Conservation (phyloP, 2,797 vertebrate species). For the Melanotaenia trifasciata region DNA sequence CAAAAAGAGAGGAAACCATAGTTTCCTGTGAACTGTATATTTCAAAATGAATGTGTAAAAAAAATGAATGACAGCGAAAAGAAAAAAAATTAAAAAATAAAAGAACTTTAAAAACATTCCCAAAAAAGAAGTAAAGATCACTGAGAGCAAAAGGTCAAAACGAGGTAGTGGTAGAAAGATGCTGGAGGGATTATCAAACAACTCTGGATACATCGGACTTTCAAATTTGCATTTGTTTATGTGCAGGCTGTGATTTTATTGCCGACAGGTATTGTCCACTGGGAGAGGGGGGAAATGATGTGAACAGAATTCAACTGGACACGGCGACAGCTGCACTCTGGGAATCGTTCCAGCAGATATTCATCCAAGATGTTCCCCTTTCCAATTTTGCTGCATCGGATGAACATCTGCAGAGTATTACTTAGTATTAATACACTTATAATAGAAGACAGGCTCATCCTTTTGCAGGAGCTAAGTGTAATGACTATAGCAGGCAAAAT, state of each 20-base stretch:
- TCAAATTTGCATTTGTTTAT: conserved; percentile 78
- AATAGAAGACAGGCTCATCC: conserved; percentile 70
- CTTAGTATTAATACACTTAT: conserved; percentile 80
- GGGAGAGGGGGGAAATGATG: conserved; percentile 64
- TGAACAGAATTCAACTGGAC: conserved; percentile 80
- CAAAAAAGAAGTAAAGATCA: conserved; percentile 25
- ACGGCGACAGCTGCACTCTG: conserved; percentile 78
- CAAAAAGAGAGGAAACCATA: conserved; percentile 30
- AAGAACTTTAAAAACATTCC: conserved; percentile 62
- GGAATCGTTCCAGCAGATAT: conserved; percentile 77
- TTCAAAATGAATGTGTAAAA: conserved; percentile 53
- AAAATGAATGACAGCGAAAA: conserved; percentile 47
- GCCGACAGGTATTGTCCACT: conserved; percentile 78
- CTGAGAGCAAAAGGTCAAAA: conserved; percentile 39
- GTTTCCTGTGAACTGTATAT: conserved; percentile 24
- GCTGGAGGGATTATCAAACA: conserved; percentile 49
- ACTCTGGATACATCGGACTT: conserved; percentile 48
- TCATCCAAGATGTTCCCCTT: conserved; percentile 75
- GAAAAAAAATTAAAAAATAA: conserved; percentile 12
- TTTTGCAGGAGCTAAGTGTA: conserved; percentile 63
- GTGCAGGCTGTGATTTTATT: conserved; percentile 54
- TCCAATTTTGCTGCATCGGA: conserved; percentile 66
- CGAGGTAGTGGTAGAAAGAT: not conserved
- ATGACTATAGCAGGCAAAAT: conserved; percentile 68
- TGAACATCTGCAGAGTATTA: conserved; percentile 80